Evolutionary conservation across 2,888 invertebrate genomes (phyloP).

Genomic region (Ferdinandea cuprea): DNA sequence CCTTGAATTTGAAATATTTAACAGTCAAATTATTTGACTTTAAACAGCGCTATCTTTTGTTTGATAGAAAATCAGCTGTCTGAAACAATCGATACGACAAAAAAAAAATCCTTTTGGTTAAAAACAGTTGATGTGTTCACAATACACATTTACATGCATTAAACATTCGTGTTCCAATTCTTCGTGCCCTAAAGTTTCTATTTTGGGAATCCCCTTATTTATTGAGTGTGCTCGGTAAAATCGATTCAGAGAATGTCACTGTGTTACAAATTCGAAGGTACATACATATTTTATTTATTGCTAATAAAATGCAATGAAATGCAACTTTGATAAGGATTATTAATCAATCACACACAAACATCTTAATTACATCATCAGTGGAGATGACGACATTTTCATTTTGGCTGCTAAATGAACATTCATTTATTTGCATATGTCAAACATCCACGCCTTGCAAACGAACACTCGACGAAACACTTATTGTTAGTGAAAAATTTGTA

Average conservation of each 20-base stretch:
- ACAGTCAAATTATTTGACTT: not conserved
- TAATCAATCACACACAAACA: constrained; percentile 5
- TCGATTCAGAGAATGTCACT: constrained; percentile 15
- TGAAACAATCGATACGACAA: constrained; percentile 33
- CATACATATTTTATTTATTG: not conserved
- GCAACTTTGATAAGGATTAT: constrained; percentile 6
- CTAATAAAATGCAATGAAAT: not conserved
- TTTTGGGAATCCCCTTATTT: constrained; percentile 55
- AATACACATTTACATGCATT: constrained; percentile 8
- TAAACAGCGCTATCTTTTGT: not conserved
- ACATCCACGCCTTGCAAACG: constrained; percentile 12
- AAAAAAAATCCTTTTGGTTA: constrained; percentile 29
- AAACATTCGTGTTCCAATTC: constrained; percentile 53
- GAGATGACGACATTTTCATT: constrained; percentile 46
- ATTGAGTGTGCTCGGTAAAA: constrained; percentile 31
- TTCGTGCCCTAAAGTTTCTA: constrained; percentile 45
- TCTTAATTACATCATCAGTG: constrained; percentile 56
- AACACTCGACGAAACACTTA: not conserved
- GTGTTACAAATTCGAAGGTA: not conserved
- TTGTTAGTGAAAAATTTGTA: constrained; percentile 1
- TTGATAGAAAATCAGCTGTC: constrained; percentile 54
- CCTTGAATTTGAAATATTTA: constrained; percentile 36
- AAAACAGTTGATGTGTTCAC: constrained; percentile 38
- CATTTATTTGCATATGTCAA: constrained; percentile 7
- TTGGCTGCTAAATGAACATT: not conserved